Evolutionary conservation across 2,888 invertebrate genomes (phyloP), one percentile per base, ranked within the genome.

Genomic region (Heliconius charithonia): DNA sequence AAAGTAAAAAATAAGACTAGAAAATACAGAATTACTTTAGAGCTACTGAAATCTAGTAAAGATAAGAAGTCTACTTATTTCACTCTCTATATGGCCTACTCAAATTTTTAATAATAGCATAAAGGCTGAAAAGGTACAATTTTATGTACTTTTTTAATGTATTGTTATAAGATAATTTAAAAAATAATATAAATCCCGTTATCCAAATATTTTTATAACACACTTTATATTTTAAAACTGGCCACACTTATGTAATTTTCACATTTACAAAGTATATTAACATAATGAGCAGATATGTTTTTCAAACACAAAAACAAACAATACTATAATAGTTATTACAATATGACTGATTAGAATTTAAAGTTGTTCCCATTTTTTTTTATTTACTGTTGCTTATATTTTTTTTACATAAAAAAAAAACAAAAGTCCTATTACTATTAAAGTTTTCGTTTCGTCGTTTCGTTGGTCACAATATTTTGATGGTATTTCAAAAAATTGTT

Each of bases 251-350:
- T 0, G 7, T 51, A 19, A 51, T 51, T 51, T 51, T 19, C 19
- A 51, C 19, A 51, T 51, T 59, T 10, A 59, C n/a, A n/a, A 59
- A 7, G 9, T 56, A 22, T 56, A 12, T 32, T 32, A 56, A 72
- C 16, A 13, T 32, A 72, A 72, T 72, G 72, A 72, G 72, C 72
- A 72, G 37, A 72, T 32, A n/a, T 32, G n/a, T n/a, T 72, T 59
- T 37, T 13, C 16, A 16, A 4, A 51, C 16, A 7, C n/a, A 9
- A 72, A 72, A 72, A n/a, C 37, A 59, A 69, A 69, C 13, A 56
- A 71, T 56, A 71, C 70, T 59, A n/a, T 59, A n/a, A 59, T 3
- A 59, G 10, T 59, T 59, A 59, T 59, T 59, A 59, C 19, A 51
- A 51, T 51, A 51, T 22, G n/a, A 59, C 59, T 59, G 65, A 67